Evolutionary conservation across 2,797 vertebrate species (phyloP).

Genomic region (Gallirallus australis): DNA sequence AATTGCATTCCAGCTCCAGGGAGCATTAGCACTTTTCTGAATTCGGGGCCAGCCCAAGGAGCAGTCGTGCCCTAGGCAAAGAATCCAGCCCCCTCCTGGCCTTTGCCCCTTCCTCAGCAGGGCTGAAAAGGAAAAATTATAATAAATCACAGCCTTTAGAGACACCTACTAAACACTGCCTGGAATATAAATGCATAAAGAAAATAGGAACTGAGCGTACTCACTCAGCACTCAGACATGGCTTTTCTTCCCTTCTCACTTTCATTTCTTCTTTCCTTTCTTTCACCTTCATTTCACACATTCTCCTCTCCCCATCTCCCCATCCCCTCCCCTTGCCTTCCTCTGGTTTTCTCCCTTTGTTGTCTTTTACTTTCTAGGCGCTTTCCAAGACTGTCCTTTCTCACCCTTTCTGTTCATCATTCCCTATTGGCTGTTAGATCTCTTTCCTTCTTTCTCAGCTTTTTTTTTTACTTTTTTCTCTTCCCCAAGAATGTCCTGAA

Average conservation of each 20-base stretch:
- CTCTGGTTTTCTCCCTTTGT: conserved; percentile 1
- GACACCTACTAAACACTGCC: conserved; percentile 52
- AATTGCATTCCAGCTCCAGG: conserved; percentile 73
- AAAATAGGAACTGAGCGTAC: neutral
- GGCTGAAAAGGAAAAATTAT: conserved; percentile 65
- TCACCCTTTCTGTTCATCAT: conserved; percentile 58
- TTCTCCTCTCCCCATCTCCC: conserved; percentile 5
- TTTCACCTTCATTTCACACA: conserved; percentile 49
- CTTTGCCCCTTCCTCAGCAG: conserved; percentile 41
- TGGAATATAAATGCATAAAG: conserved; percentile 54
- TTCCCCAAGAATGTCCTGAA: conserved; percentile 30
- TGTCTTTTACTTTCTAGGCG: conserved; percentile 46
- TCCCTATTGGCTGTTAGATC: conserved; percentile 28
- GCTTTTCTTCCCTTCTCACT: conserved; percentile 41
- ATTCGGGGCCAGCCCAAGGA: conserved; percentile 67
- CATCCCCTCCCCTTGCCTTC: neutral
- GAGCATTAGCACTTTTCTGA: conserved; percentile 63
- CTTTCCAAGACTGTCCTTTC: conserved; percentile 59
- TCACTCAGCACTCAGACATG: neutral
- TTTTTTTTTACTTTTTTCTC: conserved; percentile 47
- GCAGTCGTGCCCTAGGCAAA: conserved; percentile 61
- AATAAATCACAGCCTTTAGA: conserved; percentile 70
- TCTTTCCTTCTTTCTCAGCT: conserved; percentile 48
- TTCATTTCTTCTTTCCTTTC: conserved; percentile 55
- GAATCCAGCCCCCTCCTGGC: conserved; percentile 67